These are phyloP conservation scores for Corticium candelabrum DNA, from an alignment of 37 sponge, comb jelly and placozoan genomes.

Conservation along the genomic window DNA sequence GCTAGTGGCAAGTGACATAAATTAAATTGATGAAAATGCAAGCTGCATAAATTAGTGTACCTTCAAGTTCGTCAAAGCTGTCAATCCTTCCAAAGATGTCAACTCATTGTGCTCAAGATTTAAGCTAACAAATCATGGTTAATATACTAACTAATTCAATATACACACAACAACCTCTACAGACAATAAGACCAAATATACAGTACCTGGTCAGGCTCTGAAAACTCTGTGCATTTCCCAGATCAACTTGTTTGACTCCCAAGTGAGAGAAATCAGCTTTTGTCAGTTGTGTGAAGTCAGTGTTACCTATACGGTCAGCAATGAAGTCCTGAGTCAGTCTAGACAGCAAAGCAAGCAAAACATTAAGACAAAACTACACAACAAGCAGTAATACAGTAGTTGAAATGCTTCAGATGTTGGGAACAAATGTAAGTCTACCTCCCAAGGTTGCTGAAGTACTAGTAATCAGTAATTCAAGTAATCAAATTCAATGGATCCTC, in stretches of 20 bases:
- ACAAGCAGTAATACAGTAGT: no score
- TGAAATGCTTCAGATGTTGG: no score
- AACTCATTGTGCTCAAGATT: slow-evolving; percentile 89
- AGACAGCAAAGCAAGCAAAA: neutral
- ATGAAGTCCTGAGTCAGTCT: slow-evolving; percentile 77
- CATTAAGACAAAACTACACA: no score
- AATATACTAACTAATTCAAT: neutral
- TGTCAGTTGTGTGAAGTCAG: slow-evolving; percentile 22
- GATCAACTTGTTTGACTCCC: slow-evolving; percentile 57
- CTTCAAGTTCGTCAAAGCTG: slow-evolving; percentile 66
- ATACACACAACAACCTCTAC: no score
- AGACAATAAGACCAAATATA: no score
- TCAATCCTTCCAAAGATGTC: slow-evolving; percentile 71
- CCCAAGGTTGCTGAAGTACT: no score
- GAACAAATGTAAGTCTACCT: no score
- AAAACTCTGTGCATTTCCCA: slow-evolving; percentile 42
- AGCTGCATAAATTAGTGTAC: slow-evolving; percentile 15
- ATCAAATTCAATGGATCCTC: no score
- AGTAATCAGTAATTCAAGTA: no score
- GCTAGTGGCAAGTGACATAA: no score
- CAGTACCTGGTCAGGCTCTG: slow-evolving; percentile 54
- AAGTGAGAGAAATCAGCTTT: slow-evolving; percentile 51
- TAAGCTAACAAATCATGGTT: slow-evolving; percentile 34
- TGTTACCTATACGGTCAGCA: slow-evolving; percentile 42
- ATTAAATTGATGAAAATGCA: neutral